Base-by-base conservation (phyloP, 2,888 invertebrate species). In the Pachycephus smyrnensis region DNA sequence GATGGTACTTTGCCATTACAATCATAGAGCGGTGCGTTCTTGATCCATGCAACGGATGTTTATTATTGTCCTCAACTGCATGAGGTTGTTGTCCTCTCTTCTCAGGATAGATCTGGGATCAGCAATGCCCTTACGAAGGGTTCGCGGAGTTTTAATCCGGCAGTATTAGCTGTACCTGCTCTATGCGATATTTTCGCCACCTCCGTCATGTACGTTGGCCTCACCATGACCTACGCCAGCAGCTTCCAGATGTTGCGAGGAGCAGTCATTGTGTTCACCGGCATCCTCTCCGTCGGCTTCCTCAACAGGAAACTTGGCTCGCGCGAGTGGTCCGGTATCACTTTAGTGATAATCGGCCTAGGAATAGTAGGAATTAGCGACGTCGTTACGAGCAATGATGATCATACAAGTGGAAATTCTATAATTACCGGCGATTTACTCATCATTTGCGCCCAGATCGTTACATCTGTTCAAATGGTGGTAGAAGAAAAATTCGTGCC, bases 161-260 rank as follows among this genome's bases (percentile, higher is more conserved):
- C 96, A 12, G 94, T 97, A 80, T 94, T 99, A 86, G 93, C 97
- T 85, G 94, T 97, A 33, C 97, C 99, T 0, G 97, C 98, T 0
- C 93, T 97, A 92, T 96, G 97, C 91, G 98, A 99, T 91, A 95
- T 97, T 94, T 92, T 96, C 79, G 97, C 96, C 1, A 98, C 98
- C 0, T 96, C 97, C 0, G 93, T 97, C 37, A 97, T 98, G 96
- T 98, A 98, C 89, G 94, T 98, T 75, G 98, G 98, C 9, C 92
- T 99, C 76, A 98, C 95, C 86, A 92, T 99, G 90, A 99, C 99
- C 0, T 97, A 96, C 89, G 97, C 97, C 1, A 97, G 98, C 84
- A 98, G 98, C 89, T 99, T 98, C 92, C 98, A 98, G 93, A 98
- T 99, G 98, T 95, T 99, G 86, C 93, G 98, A 92, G 98, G 96